Evolutionary conservation across 2,113 vertebrate species (phyloP).

Genomic region (Benitochromis conjunctus): DNA sequence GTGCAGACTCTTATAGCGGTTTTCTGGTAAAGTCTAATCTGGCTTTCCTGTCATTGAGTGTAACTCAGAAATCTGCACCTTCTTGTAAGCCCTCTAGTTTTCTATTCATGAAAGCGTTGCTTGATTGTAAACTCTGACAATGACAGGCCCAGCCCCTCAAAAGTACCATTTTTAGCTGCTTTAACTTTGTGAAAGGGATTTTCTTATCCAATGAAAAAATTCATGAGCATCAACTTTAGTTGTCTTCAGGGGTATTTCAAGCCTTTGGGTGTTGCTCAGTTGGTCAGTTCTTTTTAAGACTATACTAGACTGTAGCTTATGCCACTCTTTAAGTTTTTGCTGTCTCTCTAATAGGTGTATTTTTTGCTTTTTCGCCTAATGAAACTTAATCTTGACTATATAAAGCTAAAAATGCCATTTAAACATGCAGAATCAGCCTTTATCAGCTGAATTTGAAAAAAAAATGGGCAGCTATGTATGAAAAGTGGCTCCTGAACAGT

Average conservation of each 20-base stretch:
- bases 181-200: neutral
- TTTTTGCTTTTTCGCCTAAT: neutral
- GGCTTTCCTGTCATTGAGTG: neutral
- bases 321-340: neutral
- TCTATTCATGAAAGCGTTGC: neutral
- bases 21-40: neutral
- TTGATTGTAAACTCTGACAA: neutral
- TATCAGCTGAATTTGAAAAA: neutral
- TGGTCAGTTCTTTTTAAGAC: neutral
- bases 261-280: neutral
- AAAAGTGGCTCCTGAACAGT: neutral
- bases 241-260: neutral
- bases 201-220: neutral
- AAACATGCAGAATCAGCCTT: accelerated
- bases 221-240: neutral
- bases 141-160: neutral
- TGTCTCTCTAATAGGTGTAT: neutral
- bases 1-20: neutral
- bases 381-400: neutral
- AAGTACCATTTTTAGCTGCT: accelerated
- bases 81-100: neutral
- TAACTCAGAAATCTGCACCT: neutral
- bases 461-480: neutral
- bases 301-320: neutral
- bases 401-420: neutral